Evolutionary conservation across 2,888 invertebrate genomes (phyloP).

Genomic region (Timema podura): DNA sequence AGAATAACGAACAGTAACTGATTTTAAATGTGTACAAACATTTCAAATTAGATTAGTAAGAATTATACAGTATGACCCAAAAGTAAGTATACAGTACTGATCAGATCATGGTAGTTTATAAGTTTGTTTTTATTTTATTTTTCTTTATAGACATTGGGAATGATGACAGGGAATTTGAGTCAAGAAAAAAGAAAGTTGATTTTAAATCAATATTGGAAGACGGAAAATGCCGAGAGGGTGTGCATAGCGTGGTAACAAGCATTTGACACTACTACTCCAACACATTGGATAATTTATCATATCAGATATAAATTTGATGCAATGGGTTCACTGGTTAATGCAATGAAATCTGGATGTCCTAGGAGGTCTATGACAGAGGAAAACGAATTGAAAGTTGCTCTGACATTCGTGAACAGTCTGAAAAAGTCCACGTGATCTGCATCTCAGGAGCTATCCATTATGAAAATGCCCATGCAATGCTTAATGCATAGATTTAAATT

Average conservation of each 20-base stretch:
- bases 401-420: no score
- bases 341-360: neutral
- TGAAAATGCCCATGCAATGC: neutral
- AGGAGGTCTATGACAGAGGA: neutral
- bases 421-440: neutral
- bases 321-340: neutral
- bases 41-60: no score
- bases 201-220: neutral
- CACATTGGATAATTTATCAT: neutral
- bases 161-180: neutral
- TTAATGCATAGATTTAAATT: conserved; percentile 1
- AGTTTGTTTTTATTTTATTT: neutral
- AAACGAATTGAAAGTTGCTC: neutral
- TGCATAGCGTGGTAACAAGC: neutral
- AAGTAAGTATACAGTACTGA: no score
- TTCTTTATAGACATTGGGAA: neutral
- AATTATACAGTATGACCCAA: no score
- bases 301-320: neutral
- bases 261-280: neutral
- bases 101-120: conserved; percentile 2
- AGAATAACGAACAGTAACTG: no score
- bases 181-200: neutral
- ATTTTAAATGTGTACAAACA: no score
- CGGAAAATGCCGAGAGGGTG: neutral
- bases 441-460: neutral